These are phyloP conservation scores for Lepas anatifera DNA, from an alignment of 2,888 invertebrate genomes.

Conservation along the genomic window DNA sequence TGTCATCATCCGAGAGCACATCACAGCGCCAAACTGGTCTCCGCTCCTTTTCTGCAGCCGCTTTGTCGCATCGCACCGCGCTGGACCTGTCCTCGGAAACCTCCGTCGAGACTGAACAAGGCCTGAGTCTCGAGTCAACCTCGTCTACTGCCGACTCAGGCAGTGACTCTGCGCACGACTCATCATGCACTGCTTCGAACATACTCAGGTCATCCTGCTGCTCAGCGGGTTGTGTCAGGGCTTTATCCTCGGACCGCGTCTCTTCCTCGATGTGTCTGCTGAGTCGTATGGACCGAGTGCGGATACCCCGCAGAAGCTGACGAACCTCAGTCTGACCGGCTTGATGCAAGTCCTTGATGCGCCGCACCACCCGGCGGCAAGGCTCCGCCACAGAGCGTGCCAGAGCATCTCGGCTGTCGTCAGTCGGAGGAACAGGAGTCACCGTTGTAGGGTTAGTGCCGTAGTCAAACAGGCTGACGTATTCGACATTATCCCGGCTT, in stretches of 20 bases:
- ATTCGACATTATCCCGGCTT: background rate
- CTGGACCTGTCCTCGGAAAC: no score
- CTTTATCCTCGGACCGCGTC: background rate
- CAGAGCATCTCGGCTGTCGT: background rate
- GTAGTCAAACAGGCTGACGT: conserved; percentile 7
- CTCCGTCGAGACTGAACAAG: no score
- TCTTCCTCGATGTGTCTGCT: background rate
- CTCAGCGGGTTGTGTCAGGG: no score
- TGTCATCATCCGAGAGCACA: background rate
- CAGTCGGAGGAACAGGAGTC: background rate
- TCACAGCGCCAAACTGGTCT: background rate
- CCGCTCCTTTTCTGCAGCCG: background rate
- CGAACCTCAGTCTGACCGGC: background rate
- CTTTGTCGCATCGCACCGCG: background rate
- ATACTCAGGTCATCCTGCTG: no score
- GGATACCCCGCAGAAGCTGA: background rate
- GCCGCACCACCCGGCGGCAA: background rate
- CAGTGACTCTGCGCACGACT: background rate
- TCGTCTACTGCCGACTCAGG: background rate
- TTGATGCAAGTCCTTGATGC: background rate
- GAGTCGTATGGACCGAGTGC: background rate
- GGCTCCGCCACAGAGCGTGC: background rate
- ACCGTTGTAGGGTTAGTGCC: background rate
- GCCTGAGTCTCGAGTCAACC: background rate
- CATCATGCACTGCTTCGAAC: no score